These are phyloP conservation scores for Semaprochilodus insignis DNA, from an alignment of 2,797 vertebrate species.

Conservation along the genomic window DNA sequence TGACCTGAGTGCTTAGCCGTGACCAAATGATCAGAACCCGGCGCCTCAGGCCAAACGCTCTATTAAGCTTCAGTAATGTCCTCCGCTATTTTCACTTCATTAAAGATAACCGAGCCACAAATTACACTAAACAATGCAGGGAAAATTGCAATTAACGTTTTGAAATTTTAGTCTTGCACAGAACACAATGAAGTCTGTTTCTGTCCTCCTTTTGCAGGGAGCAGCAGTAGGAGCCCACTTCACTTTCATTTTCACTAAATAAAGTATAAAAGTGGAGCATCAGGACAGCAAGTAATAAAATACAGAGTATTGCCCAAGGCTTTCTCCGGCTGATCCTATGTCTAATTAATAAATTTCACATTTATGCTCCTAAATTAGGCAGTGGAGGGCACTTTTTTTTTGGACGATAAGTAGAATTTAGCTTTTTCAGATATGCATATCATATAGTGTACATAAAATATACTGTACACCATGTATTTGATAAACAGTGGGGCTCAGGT, in stretches of 20 bases:
- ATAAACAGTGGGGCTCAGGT: conserved; percentile 17
- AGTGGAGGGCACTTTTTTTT: background rate
- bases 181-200: conserved; percentile 1
- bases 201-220: conserved; percentile 10
- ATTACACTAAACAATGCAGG: conserved; percentile 44
- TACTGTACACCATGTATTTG: conserved; percentile 2
- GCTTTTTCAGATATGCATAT: background rate
- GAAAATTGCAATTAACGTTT: conserved; percentile 33
- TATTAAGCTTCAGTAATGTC: conserved; percentile 26
- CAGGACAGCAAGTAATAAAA: conserved; percentile 45
- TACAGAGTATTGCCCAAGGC: conserved; percentile 33
- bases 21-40: conserved; percentile 23
- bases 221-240: conserved; percentile 10
- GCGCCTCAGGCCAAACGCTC: background rate
- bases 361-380: conserved; percentile 36
- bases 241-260: conserved; percentile 11
- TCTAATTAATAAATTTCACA: conserved; percentile 53
- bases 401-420: conserved; percentile 17
- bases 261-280: conserved; percentile 38
- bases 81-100: conserved; percentile 40
- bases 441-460: background rate
- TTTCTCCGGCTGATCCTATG: conserved; percentile 14
- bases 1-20: conserved; percentile 27
- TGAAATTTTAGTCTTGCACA: background rate
- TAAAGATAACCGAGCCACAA: conserved; percentile 42